Percentiles rank a stretch among this genome's conserved stretches.
These are phyloP conservation scores for Ptyas mucosa DNA, from an alignment of 2,113 vertebrate genomes.

Conservation along the genomic window DNA sequence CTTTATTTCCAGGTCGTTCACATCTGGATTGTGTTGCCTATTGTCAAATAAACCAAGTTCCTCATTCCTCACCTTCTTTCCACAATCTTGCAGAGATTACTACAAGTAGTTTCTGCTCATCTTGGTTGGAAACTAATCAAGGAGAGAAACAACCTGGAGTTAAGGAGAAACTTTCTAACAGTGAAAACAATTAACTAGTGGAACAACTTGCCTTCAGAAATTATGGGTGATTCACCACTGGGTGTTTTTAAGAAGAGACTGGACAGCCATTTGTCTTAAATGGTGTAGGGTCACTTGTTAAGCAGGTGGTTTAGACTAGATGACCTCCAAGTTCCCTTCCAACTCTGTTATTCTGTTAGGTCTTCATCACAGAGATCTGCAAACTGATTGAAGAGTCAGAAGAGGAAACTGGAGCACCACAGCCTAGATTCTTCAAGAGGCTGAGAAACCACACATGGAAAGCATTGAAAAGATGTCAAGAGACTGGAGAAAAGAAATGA, in stretches of 20 bases:
- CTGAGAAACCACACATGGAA: not conserved
- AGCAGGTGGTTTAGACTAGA: no score
- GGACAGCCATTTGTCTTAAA: no score
- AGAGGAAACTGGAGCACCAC: not conserved
- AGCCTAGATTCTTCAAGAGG: not conserved
- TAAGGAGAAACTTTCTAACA: no score
- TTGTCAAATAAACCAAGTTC: not conserved
- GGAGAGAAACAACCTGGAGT: no score
- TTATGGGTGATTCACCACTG: no score
- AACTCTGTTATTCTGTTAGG: no score
- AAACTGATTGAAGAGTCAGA: not conserved
- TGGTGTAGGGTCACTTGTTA: no score
- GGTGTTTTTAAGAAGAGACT: no score
- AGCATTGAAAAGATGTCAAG: not conserved
- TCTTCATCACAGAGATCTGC: not conserved
- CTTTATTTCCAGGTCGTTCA: not conserved
- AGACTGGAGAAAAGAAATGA: not conserved
- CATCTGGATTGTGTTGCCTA: not conserved
- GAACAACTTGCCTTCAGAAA: no score
- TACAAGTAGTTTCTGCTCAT: not conserved
- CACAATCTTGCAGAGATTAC: not conserved
- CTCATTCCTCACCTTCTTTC: not conserved
- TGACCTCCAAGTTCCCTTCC: no score
- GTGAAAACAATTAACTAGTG: no score
- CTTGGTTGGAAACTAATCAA: no score